Evolutionary conservation across 2,113 vertebrate species (phyloP).

Genomic region (Lophotis ruficrista): DNA sequence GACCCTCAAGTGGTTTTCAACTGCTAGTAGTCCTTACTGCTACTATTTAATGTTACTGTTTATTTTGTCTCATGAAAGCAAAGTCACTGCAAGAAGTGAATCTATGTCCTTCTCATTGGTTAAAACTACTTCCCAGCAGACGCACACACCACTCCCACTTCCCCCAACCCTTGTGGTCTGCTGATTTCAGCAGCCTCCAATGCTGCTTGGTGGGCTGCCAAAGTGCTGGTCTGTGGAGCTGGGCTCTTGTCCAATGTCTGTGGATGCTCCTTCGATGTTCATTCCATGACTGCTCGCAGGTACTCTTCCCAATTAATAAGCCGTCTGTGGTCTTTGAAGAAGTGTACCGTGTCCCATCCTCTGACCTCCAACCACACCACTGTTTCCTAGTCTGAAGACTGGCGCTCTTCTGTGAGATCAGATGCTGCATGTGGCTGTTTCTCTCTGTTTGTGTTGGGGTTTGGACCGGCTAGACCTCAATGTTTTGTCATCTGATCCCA

Average conservation of each 20-base stretch:
- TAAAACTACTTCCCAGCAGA: not conserved
- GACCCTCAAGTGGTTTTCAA: slow-evolving; percentile 21
- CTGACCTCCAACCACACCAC: not conserved
- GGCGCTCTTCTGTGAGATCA: not conserved
- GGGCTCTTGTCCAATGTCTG: not conserved
- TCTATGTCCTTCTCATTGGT: not conserved
- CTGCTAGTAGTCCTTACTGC: not conserved
- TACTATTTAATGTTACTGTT: not conserved
- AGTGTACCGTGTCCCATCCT: not conserved
- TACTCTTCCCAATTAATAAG: not conserved
- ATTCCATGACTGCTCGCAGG: not conserved
- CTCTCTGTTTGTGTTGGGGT: not conserved
- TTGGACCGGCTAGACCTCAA: not conserved
- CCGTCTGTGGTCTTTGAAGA: rapidly evolving
- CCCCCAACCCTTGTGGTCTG: not conserved
- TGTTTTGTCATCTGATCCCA: not conserved
- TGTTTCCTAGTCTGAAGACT: not conserved
- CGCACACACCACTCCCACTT: not conserved
- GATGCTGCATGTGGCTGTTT: not conserved
- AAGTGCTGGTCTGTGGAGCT: not conserved
- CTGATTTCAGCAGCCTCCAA: not conserved
- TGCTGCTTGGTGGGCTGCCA: not conserved
- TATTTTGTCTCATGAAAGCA: not conserved
- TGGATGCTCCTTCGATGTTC: not conserved
- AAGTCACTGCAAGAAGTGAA: not conserved